Conservation (phyloP, 2,797 vertebrate genomes). For the Echiichthys vipera region DNA sequence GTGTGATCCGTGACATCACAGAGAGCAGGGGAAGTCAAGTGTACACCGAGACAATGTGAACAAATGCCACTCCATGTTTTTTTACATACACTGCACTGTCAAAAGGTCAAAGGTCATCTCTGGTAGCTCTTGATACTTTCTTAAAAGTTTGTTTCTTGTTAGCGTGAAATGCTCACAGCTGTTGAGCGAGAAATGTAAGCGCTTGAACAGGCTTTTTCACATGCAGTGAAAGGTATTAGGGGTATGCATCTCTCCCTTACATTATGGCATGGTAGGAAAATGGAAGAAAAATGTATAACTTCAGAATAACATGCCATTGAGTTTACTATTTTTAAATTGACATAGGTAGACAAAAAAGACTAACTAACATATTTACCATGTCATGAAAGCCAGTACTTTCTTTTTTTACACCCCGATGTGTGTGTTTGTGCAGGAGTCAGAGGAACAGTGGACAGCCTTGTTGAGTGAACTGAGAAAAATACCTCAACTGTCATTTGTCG, state of each 20-base stretch:
- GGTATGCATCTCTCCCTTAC: too few relatives aligned
- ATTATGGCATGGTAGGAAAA: too few relatives aligned
- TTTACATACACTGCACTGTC: slow-evolving; percentile 20
- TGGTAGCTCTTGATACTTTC: background rate
- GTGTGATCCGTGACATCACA: slow-evolving; percentile 25
- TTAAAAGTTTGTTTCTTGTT: slow-evolving; percentile 20
- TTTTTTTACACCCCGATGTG: too few relatives aligned
- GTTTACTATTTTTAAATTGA: too few relatives aligned
- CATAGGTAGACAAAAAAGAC: too few relatives aligned
- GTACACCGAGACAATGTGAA: slow-evolving; percentile 35
- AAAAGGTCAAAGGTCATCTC: slow-evolving; percentile 30
- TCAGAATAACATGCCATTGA: too few relatives aligned
- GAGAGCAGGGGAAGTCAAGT: slow-evolving; percentile 54
- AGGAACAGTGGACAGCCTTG: background rate
- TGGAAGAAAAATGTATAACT: too few relatives aligned
- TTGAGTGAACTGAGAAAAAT: slow-evolving; percentile 5
- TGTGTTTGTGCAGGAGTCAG: background rate
- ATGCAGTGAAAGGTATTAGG: background rate
- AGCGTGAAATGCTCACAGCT: slow-evolving; percentile 12
- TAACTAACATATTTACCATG: too few relatives aligned
- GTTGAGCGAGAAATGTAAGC: slow-evolving; percentile 1
- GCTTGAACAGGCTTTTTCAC: background rate
- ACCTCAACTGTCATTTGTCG: slow-evolving; percentile 31
- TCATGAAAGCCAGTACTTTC: too few relatives aligned
- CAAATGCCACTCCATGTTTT: slow-evolving; percentile 15